Conservation (phyloP, 2,888 invertebrate species). For the Branchinecta sandiegonensis region DNA sequence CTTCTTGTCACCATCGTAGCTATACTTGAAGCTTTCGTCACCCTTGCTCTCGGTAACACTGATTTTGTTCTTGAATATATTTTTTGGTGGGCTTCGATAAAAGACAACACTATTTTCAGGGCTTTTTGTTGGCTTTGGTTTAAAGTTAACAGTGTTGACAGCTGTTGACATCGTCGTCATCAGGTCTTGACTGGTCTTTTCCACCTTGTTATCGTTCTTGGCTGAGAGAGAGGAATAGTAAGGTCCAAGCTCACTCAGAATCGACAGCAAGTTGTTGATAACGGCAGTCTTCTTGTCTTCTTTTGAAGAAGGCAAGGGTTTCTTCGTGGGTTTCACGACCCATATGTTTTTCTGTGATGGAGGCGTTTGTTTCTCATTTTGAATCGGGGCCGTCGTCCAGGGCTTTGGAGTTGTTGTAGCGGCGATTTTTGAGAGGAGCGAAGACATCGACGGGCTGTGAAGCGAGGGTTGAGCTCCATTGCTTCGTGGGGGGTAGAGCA, state of each 20-base stretch:
- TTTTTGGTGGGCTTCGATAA: neutral
- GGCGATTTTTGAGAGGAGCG: too few species aligned
- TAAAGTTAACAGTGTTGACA: neutral
- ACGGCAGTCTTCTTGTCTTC: neutral
- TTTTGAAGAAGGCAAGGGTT: neutral
- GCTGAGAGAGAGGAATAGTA: neutral
- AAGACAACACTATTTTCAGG: neutral
- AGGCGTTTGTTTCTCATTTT: too few species aligned
- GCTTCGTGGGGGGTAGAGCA: constrained; percentile 5
- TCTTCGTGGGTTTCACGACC: constrained; percentile 5
- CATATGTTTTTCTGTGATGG: neutral
- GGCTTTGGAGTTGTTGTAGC: too few species aligned
- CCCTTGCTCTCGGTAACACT: neutral
- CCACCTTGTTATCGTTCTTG: neutral
- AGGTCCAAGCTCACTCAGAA: neutral
- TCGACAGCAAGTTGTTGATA: neutral
- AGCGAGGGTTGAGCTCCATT: too few species aligned
- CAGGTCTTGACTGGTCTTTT: neutral
- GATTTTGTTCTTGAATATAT: neutral
- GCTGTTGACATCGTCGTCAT: neutral
- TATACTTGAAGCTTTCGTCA: too few species aligned
- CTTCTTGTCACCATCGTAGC: too few species aligned
- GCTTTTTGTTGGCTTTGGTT: neutral
- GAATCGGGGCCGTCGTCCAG: too few species aligned
- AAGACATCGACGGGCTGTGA: too few species aligned